phyloP scores from a whole-genome alignment of 2,113 vertebrate genomes.

The Cynoglossus semilaevis region DNA sequence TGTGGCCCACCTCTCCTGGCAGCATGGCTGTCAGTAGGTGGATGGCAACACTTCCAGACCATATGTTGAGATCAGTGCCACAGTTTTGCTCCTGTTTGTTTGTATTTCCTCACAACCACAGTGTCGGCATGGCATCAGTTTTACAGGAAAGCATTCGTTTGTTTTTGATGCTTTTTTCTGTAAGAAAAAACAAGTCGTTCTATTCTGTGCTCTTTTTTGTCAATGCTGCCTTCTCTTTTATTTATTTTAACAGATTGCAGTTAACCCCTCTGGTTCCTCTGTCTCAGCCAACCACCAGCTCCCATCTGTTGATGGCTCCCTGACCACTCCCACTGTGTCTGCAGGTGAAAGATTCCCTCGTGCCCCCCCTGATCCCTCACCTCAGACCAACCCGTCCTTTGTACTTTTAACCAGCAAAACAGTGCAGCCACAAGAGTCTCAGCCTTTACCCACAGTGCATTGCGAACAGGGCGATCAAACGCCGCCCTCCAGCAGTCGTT shows the following conservation, averaged over 20 bases:
- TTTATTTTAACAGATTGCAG: conserved; percentile 55
- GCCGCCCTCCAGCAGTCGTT: conserved; percentile 17
- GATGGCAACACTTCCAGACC: too few relatives aligned
- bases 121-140: conserved; percentile 54
- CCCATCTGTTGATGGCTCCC: conserved; percentile 42
- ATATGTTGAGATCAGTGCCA: neutral
- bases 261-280: conserved; percentile 37
- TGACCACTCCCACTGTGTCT: conserved; percentile 43
- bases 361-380: conserved; percentile 33
- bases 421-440: conserved; percentile 37
- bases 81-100: conserved; percentile 40
- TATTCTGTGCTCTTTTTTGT: conserved; percentile 33
- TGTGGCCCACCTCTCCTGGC: too few relatives aligned
- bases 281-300: conserved; percentile 47
- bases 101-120: conserved; percentile 31
- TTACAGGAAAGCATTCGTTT: conserved; percentile 53
- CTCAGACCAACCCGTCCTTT: conserved; percentile 36
- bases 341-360: conserved; percentile 38
- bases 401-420: conserved; percentile 34
- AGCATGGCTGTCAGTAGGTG: too few relatives aligned
- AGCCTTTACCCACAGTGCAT: conserved; percentile 43
- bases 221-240: conserved; percentile 42
- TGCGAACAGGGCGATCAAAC: conserved; percentile 33
- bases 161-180: conserved; percentile 50
- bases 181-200: conserved; percentile 21